Base-by-base conservation (phyloP, 2,888 invertebrate genomes). In the Chaetoderma sp. region DNA sequence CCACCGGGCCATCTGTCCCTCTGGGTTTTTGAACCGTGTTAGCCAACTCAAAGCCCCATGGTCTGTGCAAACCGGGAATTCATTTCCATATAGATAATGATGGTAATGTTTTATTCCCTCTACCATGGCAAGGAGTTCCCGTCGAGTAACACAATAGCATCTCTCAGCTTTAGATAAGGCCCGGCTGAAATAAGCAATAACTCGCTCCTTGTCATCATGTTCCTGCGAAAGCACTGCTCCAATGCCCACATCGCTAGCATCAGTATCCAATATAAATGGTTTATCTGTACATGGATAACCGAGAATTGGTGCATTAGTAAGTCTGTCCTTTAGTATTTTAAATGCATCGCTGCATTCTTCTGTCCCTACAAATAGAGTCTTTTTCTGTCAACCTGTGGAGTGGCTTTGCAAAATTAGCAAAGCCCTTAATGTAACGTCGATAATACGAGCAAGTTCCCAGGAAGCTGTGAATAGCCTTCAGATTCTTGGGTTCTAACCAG, bases 41-140 rank as follows among this genome's bases (percentile, higher is more conserved):
- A 74, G 59, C 72, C 71, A 71, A 1, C 44, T 32, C 18, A 73
- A 54, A 13, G 72, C 63, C 21, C 65, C 67, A 64, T 74, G 68
- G 57, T 73, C 71, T n/a, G 63, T 66, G 3, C 65, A 13, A 21
- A 69, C 33, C 18, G 44, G 25, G 42, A 67, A 60, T 2, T 55
- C 25, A 23, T 21, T n/a, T 5, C 67, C 71, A 49, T 67, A 71
- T 8, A 72, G 32, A 59, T 68, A 68, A 28, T 50, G 57, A 23
- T 68, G 65, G 57, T 68, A 71, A 30, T 72, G 61, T 55, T 61
- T 57, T 3, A 61, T 47, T 13, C 49, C 42, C 30, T 42, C 21
- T 8, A 71, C 61, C 5, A 72, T 54, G 13, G 68, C 70, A 6
- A 72, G 56, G 13, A 73, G 39, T 62, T 73, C 72, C 25, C 63